Percentiles rank a stretch among this genome's conserved stretches.
phyloP scores from a whole-genome alignment of 2,888 invertebrate genomes.

The Aspidiotus destructor region DNA sequence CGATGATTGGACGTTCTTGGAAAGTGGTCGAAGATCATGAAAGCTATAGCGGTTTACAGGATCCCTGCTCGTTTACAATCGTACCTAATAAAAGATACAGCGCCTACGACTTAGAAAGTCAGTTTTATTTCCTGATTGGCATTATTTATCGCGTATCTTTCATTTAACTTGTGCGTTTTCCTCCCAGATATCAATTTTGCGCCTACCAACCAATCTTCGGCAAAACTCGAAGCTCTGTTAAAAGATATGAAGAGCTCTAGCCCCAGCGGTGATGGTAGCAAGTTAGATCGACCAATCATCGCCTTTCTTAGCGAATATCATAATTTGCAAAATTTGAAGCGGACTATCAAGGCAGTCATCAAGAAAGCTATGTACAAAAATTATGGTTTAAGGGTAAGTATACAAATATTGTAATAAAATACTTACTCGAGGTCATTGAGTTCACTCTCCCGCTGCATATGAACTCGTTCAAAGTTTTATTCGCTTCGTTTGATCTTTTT shows the following conservation, averaged over 20 bases:
- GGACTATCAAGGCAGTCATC: slow-evolving; percentile 81
- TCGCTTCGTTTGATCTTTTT: slow-evolving; percentile 1
- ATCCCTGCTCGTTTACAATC: background rate
- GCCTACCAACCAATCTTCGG: slow-evolving; percentile 78
- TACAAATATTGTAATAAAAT: too few species aligned
- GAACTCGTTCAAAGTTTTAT: background rate
- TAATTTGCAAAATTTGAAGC: slow-evolving; percentile 69
- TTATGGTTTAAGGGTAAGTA: slow-evolving; percentile 68
- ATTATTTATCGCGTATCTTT: too few species aligned
- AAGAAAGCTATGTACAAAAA: slow-evolving; percentile 55
- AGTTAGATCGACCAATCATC: slow-evolving; percentile 74
- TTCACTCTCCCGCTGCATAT: too few species aligned
- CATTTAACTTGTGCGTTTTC: background rate
- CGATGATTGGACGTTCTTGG: slow-evolving; percentile 49
- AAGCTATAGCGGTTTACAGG: background rate
- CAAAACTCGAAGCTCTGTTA: slow-evolving; percentile 72
- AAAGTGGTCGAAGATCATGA: slow-evolving; percentile 17
- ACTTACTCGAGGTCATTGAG: too few species aligned
- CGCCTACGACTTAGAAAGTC: slow-evolving; percentile 23
- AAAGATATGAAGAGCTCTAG: slow-evolving; percentile 42
- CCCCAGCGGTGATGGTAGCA: slow-evolving; percentile 40
- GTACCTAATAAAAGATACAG: slow-evolving; percentile 22
- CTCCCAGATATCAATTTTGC: slow-evolving; percentile 18
- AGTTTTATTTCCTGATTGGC: background rate
- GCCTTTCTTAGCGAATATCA: slow-evolving; percentile 76